phyloP scores from a whole-genome alignment of 2,888 invertebrate genomes.

The Philhelius pedissequus region DNA sequence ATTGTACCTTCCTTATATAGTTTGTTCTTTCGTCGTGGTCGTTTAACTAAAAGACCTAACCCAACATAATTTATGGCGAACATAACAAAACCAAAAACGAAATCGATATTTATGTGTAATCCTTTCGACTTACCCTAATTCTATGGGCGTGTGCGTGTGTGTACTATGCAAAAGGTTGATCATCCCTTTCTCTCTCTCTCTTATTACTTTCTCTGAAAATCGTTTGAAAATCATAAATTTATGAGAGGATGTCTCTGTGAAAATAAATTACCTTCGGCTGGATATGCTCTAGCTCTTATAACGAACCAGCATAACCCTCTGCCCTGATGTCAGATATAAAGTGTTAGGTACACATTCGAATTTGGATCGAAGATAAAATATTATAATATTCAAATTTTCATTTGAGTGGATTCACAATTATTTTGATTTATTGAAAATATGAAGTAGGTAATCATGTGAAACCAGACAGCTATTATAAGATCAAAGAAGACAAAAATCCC shows the following conservation, averaged over 20 bases:
- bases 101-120: slow-evolving; percentile 58
- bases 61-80: slow-evolving; percentile 47
- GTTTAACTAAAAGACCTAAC: background rate
- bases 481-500: background rate
- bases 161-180: slow-evolving; percentile 20
- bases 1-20: no score
- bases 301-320: background rate
- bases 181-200: background rate
- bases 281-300: background rate
- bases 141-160: background rate
- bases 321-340: background rate
- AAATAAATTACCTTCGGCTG: slow-evolving; percentile 29
- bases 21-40: background rate
- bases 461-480: background rate
- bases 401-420: slow-evolving; percentile 43
- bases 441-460: background rate
- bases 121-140: slow-evolving; percentile 46
- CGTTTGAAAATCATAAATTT: slow-evolving; percentile 50
- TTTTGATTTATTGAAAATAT: slow-evolving; percentile 54
- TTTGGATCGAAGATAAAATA: background rate
- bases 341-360: background rate
- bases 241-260: slow-evolving; percentile 25
- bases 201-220: background rate
- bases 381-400: slow-evolving; percentile 49
- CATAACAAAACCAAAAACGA: slow-evolving; percentile 30